Percentiles rank a stretch among this genome's conserved stretches.
phyloP scores from a whole-genome alignment of 2,888 invertebrate genomes.

The Drosophila subquinaria region DNA sequence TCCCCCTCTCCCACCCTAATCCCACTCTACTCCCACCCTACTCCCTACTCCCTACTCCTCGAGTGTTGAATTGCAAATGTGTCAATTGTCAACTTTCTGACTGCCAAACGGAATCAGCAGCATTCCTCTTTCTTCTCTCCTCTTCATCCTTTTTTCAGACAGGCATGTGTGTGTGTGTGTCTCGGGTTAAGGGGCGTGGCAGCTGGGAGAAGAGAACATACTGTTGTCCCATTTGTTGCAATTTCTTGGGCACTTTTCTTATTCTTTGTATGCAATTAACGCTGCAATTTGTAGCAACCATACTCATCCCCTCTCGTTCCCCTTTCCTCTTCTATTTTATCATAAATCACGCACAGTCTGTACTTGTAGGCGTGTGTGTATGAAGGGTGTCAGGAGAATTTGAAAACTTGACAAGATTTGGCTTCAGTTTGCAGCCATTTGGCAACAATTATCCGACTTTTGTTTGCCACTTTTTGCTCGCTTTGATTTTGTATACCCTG shows the following conservation, averaged over 20 bases:
- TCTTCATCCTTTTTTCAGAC: constrained; percentile 4
- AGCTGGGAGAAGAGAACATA: neutral
- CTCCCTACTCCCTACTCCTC: constrained; percentile 23
- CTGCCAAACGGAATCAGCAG: constrained; percentile 61
- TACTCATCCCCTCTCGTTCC: neutral
- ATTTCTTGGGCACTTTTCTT: constrained; percentile 77
- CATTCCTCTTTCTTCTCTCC: neutral
- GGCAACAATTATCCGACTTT: constrained; percentile 68
- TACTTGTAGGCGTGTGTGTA: neutral
- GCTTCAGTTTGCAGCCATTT: constrained; percentile 60
- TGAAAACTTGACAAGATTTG: constrained; percentile 56
- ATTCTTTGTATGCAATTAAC: constrained; percentile 77
- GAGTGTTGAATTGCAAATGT: constrained; percentile 81
- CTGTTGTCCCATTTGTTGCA: constrained; percentile 68
- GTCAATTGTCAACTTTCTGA: constrained; percentile 80
- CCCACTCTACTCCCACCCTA: neutral
- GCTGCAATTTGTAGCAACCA: constrained; percentile 72
- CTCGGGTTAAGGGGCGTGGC: neutral
- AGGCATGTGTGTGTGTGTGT: constrained; percentile 14
- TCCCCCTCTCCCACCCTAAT: neutral
- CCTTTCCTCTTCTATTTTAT: neutral
- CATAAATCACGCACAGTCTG: constrained; percentile 30
- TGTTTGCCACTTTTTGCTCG: constrained; percentile 56
- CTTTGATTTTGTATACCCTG: constrained; percentile 36
- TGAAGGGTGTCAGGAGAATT: neutral